Evolutionary conservation across 2,797 vertebrate genomes (phyloP), one percentile per base, ranked within the genome.

Genomic region (Trachurus trachurus): DNA sequence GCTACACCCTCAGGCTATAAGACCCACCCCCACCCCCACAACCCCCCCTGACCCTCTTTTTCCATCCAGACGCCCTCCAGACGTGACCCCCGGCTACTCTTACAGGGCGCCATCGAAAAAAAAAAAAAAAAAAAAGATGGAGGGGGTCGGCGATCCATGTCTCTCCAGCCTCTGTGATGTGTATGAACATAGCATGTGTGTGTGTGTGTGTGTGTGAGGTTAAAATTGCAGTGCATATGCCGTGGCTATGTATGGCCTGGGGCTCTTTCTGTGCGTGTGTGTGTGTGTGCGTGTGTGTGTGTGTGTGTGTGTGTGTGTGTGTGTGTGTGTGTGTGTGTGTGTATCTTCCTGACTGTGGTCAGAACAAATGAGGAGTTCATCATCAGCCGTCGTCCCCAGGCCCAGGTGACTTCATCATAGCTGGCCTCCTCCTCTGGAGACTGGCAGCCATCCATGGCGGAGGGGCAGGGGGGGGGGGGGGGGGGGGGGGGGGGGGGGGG

Each of bases 311-410:
- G 21, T 72, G 74, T 62, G n/a, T 42, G 65, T 47, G 54, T 45
- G 54, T 37, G 9, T 39, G 9, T 39, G 9, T 68, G 47, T 70
- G 60, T 71, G 44, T 29, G 44, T 68, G 53, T 47, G 21, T 72
- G 74, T 62, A 34, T 85, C 85, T 81, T 60, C 87, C 87, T 81
- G 85, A 86, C 70, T 85, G 80, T 89, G 83, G 74, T 87, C 89
- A 93, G 92, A 95, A 95, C 93, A 95, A 94, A 91, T 87, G 93
- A 95, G 95, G 91, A 94, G 93, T 95, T 96, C 92, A 95, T 95
- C 92, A 94, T 94, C 88, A 89, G 90, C 94, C 94, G 94, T 95
- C 96, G 94, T 96, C 95, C 61, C 21, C 37, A 66, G 65, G 92
- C 93, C 93, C 94, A 96, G 95, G 94, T 96, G 95, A 96, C 93